phyloP scores from a whole-genome alignment of 2,888 invertebrate species.

The Pegoplata infirma region DNA sequence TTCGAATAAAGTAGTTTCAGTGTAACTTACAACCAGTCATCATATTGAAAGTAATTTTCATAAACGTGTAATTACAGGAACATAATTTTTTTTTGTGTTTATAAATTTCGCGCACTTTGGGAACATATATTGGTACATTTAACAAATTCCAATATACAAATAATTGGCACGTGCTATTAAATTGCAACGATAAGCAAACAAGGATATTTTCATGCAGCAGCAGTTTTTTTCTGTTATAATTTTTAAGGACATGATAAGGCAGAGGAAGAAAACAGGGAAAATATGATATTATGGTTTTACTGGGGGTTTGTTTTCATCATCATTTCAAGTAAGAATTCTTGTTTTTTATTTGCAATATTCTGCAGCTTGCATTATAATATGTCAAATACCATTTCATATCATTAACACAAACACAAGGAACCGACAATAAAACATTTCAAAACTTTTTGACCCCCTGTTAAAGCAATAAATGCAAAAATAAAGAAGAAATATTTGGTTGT shows the following conservation, averaged over 20 bases:
- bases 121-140: background rate
- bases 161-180: slow-evolving; percentile 40
- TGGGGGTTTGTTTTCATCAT: slow-evolving; percentile 8
- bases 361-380: slow-evolving; percentile 51
- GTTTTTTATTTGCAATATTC: background rate
- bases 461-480: slow-evolving; percentile 22
- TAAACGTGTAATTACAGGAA: slow-evolving; percentile 44
- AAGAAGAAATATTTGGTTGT: background rate
- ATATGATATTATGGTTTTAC: slow-evolving; percentile 28
- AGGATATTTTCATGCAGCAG: slow-evolving; percentile 19
- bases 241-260: background rate
- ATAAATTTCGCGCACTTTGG: background rate
- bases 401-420: slow-evolving; percentile 17
- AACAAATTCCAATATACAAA: slow-evolving; percentile 4
- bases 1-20: slow-evolving; percentile 2
- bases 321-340: background rate
- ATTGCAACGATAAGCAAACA: slow-evolving; percentile 23
- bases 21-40: background rate
- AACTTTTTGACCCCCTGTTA: slow-evolving; percentile 35
- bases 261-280: slow-evolving; percentile 5
- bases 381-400: slow-evolving; percentile 54
- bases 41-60: slow-evolving; percentile 34
- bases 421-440: slow-evolving; percentile 3
- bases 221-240: slow-evolving; percentile 20
- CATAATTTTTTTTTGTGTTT: slow-evolving; percentile 22